Evolutionary conservation across 1,140 invertebrate genomes (phyloP).

Genomic region (Apolygus lucorum): DNA sequence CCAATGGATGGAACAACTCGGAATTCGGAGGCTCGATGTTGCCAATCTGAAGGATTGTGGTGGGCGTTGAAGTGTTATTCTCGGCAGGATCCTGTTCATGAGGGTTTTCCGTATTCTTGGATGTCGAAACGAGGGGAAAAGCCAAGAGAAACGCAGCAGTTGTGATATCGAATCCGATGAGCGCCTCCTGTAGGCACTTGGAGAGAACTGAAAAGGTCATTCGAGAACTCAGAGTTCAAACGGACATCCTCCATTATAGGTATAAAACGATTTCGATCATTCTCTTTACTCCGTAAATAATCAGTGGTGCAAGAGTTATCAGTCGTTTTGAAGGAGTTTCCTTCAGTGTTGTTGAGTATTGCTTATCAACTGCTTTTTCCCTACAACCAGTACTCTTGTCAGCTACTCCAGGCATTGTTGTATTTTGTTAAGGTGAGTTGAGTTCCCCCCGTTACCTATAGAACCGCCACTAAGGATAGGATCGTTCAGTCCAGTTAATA

Average conservation of each 20-base stretch:
- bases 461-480: not conserved
- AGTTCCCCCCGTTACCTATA: not conserved
- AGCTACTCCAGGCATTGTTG: not conserved
- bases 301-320: not conserved
- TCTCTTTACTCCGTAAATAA: slow-evolving; percentile 28
- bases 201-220: slow-evolving; percentile 60
- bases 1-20: slow-evolving; percentile 33
- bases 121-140: slow-evolving; percentile 58
- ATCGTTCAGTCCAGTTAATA: not conserved
- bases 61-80: slow-evolving; percentile 45
- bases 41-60: slow-evolving; percentile 52
- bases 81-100: slow-evolving; percentile 45
- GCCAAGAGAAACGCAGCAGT: slow-evolving; percentile 66
- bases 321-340: slow-evolving; percentile 9
- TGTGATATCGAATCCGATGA: slow-evolving; percentile 58
- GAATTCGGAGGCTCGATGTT: slow-evolving; percentile 46
- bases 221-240: slow-evolving; percentile 55
- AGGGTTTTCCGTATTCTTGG: slow-evolving; percentile 48
- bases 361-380: slow-evolving; percentile 9
- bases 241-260: slow-evolving; percentile 45
- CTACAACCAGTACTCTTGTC: not conserved
- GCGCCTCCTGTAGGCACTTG: slow-evolving; percentile 52
- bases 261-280: slow-evolving; percentile 30
- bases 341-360: slow-evolving; percentile 9
- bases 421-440: not conserved